Percentiles rank a stretch among this genome's conserved stretches.
phyloP scores from a whole-genome alignment of 2,888 invertebrate species.

The Beris chalybata region DNA sequence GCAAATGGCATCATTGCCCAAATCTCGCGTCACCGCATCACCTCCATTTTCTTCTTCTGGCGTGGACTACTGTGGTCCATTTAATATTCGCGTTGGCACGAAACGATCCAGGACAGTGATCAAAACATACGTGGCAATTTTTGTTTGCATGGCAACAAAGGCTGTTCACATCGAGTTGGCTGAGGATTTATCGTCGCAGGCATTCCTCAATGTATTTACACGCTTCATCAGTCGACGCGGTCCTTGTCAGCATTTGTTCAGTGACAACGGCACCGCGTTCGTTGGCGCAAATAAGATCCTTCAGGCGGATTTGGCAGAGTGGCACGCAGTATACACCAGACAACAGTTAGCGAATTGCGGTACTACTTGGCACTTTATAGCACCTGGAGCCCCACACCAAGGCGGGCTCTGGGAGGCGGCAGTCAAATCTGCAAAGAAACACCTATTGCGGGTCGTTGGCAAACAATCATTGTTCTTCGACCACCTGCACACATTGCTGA shows the following conservation, averaged over 20 bases:
- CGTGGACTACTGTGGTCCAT: too few species aligned
- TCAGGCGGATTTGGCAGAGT: neutral
- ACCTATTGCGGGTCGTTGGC: conserved; percentile 42
- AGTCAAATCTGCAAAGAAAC: conserved; percentile 45
- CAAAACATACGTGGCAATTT: too few species aligned
- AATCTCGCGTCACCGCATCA: too few species aligned
- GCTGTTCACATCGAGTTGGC: too few species aligned
- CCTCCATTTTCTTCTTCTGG: too few species aligned
- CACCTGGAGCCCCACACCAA: conserved; percentile 45
- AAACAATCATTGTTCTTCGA: conserved; percentile 25
- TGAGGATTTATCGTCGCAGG: too few species aligned
- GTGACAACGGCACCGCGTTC: conserved; percentile 6
- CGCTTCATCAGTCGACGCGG: conserved; percentile 21
- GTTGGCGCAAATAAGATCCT: neutral
- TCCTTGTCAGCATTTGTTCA: conserved; percentile 3
- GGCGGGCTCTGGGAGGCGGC: conserved; percentile 36
- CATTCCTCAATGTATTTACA: too few species aligned
- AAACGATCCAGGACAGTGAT: too few species aligned
- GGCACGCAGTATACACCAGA: neutral
- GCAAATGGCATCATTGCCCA: too few species aligned
- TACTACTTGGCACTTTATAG: conserved; percentile 45
- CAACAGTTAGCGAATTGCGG: conserved; percentile 3
- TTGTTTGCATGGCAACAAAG: too few species aligned
- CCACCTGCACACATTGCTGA: conserved; percentile 42
- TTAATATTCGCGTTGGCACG: too few species aligned